Conservation (phyloP, 2,113 vertebrate species). For the Spermophilus dauricus region DNA sequence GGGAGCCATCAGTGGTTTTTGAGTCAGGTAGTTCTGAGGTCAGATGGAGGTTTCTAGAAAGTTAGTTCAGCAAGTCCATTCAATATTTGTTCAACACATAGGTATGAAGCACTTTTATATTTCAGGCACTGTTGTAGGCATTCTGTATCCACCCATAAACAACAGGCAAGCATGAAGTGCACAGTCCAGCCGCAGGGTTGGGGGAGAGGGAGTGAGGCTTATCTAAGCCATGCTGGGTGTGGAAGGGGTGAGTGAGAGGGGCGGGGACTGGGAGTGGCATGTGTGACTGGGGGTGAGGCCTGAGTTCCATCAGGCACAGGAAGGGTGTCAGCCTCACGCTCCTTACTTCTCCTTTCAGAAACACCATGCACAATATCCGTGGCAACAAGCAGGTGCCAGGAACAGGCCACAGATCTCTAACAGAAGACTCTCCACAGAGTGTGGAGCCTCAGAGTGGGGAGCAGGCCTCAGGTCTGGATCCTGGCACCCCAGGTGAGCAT, state of each 20-base stretch:
- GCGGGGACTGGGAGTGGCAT: neutral
- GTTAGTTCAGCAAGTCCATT: neutral
- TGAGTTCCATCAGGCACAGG: neutral
- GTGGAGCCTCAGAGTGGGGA: constrained; percentile 68
- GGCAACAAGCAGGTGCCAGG: constrained; percentile 88
- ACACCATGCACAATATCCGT: constrained; percentile 92
- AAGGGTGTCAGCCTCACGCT: neutral
- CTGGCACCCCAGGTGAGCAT: constrained; percentile 75
- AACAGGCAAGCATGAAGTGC: neutral
- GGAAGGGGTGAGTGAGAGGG: neutral
- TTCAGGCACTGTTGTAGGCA: neutral
- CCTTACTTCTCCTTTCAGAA: constrained; percentile 89
- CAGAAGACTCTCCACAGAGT: constrained; percentile 78
- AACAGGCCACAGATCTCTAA: constrained; percentile 82
- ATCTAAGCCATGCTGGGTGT: neutral
- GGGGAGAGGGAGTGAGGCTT: neutral
- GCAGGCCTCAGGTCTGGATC: neutral
- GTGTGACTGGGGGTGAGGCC: rapidly evolving
- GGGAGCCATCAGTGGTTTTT: neutral
- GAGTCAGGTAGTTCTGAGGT: neutral
- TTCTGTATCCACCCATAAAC: neutral
- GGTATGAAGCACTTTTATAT: neutral
- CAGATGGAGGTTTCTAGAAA: neutral
- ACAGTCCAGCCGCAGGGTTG: neutral
- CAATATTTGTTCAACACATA: neutral